phyloP scores from a whole-genome alignment of 2,888 invertebrate genomes.

The Frankliniella intonsa region DNA sequence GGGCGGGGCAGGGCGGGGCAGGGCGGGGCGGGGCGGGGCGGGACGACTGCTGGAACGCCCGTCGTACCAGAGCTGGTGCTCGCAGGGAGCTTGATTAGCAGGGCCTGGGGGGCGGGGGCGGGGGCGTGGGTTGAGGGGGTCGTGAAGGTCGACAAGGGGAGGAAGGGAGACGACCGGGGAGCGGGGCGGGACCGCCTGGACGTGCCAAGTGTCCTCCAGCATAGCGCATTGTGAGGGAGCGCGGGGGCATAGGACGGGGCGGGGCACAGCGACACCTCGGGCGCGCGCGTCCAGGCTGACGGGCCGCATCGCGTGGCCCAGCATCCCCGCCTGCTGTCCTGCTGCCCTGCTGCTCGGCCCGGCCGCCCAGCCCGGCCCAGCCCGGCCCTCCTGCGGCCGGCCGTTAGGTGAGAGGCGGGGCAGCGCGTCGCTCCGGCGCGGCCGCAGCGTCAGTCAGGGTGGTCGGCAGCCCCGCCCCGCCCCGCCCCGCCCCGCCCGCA shows the following conservation, averaged over 20 bases:
- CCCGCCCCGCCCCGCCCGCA: not conserved
- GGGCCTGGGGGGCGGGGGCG: not conserved
- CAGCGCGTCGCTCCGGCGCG: not conserved
- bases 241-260: not conserved
- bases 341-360: no score
- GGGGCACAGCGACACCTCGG: not conserved
- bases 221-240: not conserved
- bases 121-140: not conserved
- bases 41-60: no score
- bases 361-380: no score
- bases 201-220: not conserved
- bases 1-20: not conserved
- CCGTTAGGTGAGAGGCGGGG: not conserved
- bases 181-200: not conserved
- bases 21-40: not conserved
- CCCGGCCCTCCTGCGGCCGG: no score
- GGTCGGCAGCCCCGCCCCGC: not conserved
- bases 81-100: not conserved
- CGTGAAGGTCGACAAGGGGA: not conserved
- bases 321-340: no score
- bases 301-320: not conserved
- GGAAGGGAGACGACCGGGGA: no score
- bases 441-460: constrained; percentile 21
- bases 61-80: not conserved
- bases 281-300: not conserved